phyloP scores from a whole-genome alignment of 1,140 invertebrate species.

The Neotoxoptera formosana region DNA sequence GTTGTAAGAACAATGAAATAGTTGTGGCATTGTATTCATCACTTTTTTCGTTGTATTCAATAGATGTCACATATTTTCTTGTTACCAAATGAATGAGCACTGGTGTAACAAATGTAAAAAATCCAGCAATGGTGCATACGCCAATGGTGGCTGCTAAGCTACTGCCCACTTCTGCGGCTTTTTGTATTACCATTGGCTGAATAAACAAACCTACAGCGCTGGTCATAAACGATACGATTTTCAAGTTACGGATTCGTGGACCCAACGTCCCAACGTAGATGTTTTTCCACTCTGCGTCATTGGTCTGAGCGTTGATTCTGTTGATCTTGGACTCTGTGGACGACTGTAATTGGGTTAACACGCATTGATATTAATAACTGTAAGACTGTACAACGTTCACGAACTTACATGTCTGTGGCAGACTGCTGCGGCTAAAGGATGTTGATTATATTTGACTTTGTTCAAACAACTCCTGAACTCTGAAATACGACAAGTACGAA shows the following conservation, averaged over 20 bases:
- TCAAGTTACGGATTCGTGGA: conserved; percentile 65
- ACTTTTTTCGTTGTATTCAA: conserved; percentile 74
- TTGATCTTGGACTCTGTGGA: neutral
- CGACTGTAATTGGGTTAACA: neutral
- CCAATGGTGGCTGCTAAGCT: conserved; percentile 68
- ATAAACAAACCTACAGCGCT: conserved; percentile 72
- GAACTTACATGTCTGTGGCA: neutral
- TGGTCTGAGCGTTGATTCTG: neutral
- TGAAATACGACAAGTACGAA: neutral
- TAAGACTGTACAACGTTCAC: neutral
- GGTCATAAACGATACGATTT: conserved; percentile 81
- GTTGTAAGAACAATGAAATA: conserved; percentile 54
- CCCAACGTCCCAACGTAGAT: conserved; percentile 16
- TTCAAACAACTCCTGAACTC: neutral
- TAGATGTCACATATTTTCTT: conserved; percentile 83
- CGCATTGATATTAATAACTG: neutral
- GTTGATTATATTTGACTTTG: neutral
- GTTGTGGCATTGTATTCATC: conserved; percentile 76
- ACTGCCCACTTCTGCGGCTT: conserved; percentile 68
- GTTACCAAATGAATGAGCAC: conserved; percentile 81
- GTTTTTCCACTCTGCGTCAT: neutral
- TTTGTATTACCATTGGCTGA: conserved; percentile 77
- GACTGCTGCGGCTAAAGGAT: neutral
- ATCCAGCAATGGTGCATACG: conserved; percentile 72
- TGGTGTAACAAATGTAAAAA: conserved; percentile 85